Evolutionary conservation across 2,113 vertebrate genomes (phyloP).

Genomic region (Ciconia maguari): DNA sequence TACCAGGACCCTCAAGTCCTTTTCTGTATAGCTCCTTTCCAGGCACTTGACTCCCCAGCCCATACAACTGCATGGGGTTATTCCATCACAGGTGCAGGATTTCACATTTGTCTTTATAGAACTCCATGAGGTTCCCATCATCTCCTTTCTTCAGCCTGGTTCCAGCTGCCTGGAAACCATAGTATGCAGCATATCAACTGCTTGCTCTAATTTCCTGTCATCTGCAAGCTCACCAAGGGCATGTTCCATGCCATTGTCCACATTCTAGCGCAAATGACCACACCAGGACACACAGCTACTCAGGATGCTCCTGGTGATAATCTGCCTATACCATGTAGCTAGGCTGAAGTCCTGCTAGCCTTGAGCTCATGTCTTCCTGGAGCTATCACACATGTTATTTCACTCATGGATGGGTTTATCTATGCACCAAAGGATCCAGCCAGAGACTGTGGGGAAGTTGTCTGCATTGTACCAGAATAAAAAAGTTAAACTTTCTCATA

Average conservation of each 20-base stretch:
- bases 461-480: neutral
- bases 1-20: too few relatives aligned
- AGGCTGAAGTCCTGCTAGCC: neutral
- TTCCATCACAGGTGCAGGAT: neutral
- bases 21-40: neutral
- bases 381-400: neutral
- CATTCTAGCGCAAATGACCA: neutral
- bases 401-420: neutral
- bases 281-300: neutral
- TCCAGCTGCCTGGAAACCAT: neutral
- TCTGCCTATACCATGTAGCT: neutral
- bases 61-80: neutral
- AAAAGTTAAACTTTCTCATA: neutral
- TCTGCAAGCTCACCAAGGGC: neutral
- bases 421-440: neutral
- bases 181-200: too few relatives aligned
- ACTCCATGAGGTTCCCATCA: neutral
- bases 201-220: neutral
- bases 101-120: neutral
- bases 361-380: neutral
- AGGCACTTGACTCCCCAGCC: neutral
- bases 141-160: neutral
- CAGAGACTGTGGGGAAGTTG: neutral
- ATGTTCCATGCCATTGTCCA: neutral
- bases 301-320: neutral